Conservation (phyloP, 2,888 invertebrate species). For the Coelogynopora nodosa region DNA sequence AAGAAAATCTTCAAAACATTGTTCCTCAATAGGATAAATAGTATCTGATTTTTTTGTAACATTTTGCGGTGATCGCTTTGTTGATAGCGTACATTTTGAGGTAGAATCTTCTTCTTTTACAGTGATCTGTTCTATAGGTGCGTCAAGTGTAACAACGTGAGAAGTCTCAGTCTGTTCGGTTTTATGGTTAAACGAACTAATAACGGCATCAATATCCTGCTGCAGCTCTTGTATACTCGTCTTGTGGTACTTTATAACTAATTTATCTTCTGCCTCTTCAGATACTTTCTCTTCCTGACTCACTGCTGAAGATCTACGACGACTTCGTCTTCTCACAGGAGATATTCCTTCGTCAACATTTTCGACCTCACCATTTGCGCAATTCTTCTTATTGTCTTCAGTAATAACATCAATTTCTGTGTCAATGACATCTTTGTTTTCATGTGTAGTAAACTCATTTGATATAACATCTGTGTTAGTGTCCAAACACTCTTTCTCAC, state of each 20-base stretch:
- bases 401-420: background rate
- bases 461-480: background rate
- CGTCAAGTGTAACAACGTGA: background rate
- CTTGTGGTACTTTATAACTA: slow-evolving; percentile 1
- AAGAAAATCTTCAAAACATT: background rate
- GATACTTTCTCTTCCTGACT: background rate
- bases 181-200: background rate
- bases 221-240: background rate
- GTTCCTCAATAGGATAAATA: background rate
- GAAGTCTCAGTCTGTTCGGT: background rate
- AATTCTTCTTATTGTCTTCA: background rate
- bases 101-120: background rate
- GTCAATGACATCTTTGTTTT: background rate
- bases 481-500: background rate
- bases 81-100: too few relatives aligned
- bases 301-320: background rate
- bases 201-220: slow-evolving; percentile 2
- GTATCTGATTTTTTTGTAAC: background rate
- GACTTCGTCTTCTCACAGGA: background rate
- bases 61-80: background rate
- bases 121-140: background rate
- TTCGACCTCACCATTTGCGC: background rate
- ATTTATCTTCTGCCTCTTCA: background rate
- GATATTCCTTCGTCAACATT: background rate
- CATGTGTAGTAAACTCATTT: background rate